These are phyloP conservation scores for Lophius americanus DNA, from an alignment of 2,797 vertebrate species.

Conservation along the genomic window DNA sequence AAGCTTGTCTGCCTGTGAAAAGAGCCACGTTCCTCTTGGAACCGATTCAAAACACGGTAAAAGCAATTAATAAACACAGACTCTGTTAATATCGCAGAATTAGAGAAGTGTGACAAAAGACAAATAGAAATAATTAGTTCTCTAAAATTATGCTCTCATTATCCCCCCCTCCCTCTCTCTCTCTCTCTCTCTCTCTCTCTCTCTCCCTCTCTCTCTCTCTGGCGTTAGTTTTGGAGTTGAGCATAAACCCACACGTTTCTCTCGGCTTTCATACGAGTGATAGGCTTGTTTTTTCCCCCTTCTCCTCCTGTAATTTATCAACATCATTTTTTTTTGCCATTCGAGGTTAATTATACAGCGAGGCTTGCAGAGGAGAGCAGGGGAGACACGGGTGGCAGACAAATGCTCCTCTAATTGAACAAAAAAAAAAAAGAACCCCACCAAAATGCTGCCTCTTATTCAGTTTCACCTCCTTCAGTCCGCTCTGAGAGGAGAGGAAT, in stretches of 20 bases:
- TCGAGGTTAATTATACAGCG: constrained; percentile 84
- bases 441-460: constrained; percentile 66
- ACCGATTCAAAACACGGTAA: constrained; percentile 97
- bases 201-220: constrained; percentile 12
- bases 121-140: constrained; percentile 99
- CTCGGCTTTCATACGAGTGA: constrained; percentile 75
- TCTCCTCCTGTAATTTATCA: constrained; percentile 84
- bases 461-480: constrained; percentile 61
- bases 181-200: constrained; percentile 24
- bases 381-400: constrained; percentile 81
- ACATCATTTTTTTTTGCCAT: constrained; percentile 84
- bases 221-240: constrained; percentile 63
- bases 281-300: constrained; percentile 71
- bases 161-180: constrained; percentile 76
- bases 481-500: constrained; percentile 61
- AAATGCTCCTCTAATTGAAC: constrained; percentile 82
- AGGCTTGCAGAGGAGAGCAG: constrained; percentile 73
- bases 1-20: constrained; percentile 90
- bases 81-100: constrained; percentile 99
- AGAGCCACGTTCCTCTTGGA: constrained; percentile 96
- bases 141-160: constrained; percentile 99
- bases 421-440: constrained; percentile 50
- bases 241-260: constrained; percentile 88
- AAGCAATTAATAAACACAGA: constrained; percentile 99
- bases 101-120: constrained; percentile 99